Percentiles rank a stretch among this genome's conserved stretches.
Conservation (phyloP, 2,888 invertebrate genomes). For the Lycia hirtaria region DNA sequence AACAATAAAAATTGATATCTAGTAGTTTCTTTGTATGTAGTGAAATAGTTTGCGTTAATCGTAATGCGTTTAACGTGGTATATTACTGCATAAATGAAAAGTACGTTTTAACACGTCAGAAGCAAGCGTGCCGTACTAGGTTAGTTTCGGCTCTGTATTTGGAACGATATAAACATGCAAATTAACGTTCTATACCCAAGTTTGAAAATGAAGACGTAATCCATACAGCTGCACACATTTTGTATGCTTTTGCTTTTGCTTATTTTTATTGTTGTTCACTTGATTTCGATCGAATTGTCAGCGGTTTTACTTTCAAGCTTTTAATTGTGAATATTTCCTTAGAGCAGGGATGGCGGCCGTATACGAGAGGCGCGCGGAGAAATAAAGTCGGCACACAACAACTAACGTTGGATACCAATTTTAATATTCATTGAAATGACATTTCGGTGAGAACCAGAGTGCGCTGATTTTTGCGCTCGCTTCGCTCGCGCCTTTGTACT, state of each 20-base stretch:
- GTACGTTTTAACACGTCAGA: no score
- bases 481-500: conserved; percentile 45
- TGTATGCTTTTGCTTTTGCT: not conserved
- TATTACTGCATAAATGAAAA: no score
- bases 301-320: conserved; percentile 1
- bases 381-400: conserved; percentile 32
- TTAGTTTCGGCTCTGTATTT: no score
- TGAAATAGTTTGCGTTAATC: no score
- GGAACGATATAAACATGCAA: no score
- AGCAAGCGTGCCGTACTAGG: no score
- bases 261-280: not conserved
- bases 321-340: conserved; percentile 19
- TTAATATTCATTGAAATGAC: conserved; percentile 25
- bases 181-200: no score
- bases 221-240: not conserved
- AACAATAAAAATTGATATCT: no score
- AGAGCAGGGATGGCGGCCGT: conserved; percentile 30
- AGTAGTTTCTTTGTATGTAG: no score
- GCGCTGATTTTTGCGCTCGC: conserved; percentile 14
- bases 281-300: not conserved
- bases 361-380: conserved; percentile 22
- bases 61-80: no score
- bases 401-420: conserved; percentile 28
- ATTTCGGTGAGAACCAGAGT: conserved; percentile 18
- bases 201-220: not conserved